These are phyloP conservation scores for Malurus leucopterus DNA, from an alignment of 2,797 vertebrate genomes.

Conservation along the genomic window DNA sequence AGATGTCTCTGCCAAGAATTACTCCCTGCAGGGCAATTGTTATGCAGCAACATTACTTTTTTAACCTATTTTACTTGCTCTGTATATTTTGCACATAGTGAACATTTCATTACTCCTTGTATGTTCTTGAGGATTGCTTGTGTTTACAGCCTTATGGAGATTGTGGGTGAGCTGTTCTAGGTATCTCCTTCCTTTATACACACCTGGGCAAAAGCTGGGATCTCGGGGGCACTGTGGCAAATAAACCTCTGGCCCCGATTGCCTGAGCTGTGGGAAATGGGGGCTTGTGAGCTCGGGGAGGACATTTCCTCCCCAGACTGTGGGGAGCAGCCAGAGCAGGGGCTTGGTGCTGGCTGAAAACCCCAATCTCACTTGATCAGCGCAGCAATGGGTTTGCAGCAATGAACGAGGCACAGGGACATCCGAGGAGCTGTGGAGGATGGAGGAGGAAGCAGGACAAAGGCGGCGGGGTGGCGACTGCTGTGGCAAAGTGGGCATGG, in stretches of 20 bases:
- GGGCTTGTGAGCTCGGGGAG: background rate
- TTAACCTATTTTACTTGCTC: background rate
- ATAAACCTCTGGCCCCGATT: background rate
- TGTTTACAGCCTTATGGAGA: background rate
- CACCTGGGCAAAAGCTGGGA: background rate
- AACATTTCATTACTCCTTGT: background rate
- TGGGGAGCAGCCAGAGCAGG: background rate
- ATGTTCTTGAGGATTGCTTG: background rate
- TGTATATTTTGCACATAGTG: background rate
- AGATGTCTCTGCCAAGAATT: background rate
- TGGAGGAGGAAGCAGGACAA: fast-evolving
- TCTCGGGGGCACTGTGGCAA: background rate
- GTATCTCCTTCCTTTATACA: background rate
- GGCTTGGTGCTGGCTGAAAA: background rate
- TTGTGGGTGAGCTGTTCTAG: background rate
- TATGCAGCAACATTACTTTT: background rate
- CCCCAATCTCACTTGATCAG: background rate
- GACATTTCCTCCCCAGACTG: background rate
- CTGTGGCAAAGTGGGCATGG: background rate
- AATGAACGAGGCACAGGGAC: background rate
- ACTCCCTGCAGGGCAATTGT: background rate
- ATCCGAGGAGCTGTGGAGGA: fast-evolving
- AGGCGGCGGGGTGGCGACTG: fast-evolving
- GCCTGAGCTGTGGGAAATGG: background rate
- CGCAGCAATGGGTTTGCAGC: background rate